phyloP scores from a whole-genome alignment of 64 coral and sea anemone genomes.

The Astreopora myriophthalma region DNA sequence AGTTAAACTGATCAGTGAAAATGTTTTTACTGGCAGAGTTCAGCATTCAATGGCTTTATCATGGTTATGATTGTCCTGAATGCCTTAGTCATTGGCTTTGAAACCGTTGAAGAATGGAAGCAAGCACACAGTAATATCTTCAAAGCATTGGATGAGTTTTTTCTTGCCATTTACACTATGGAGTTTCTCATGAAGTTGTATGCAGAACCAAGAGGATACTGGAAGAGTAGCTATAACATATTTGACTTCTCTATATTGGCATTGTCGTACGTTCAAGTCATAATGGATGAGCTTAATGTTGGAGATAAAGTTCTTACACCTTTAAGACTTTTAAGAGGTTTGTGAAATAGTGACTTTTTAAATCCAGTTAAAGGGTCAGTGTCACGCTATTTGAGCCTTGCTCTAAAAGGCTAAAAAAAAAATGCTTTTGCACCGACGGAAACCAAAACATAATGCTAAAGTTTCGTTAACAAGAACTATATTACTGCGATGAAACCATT shows the following conservation, averaged over 20 bases:
- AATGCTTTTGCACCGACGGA: too few relatives aligned
- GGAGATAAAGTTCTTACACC: constrained; percentile 95
- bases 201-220: constrained; percentile 84
- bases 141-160: constrained; percentile 85
- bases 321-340: constrained; percentile 92
- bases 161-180: constrained; percentile 95
- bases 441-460: too few relatives aligned
- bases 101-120: constrained; percentile 85
- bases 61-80: constrained; percentile 93
- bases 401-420: too few relatives aligned
- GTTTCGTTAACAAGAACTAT: too few relatives aligned
- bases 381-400: too few relatives aligned
- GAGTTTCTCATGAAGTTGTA: constrained; percentile 96
- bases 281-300: constrained; percentile 91
- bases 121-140: constrained; percentile 54
- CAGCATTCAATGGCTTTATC: constrained; percentile 86
- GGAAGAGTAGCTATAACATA: constrained; percentile 98
- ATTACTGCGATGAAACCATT: too few relatives aligned
- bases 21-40: constrained; percentile 64
- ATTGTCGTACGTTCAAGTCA: constrained; percentile 91
- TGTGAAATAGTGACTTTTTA: neutral
- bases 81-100: constrained; percentile 89
- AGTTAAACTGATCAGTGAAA: too few relatives aligned
- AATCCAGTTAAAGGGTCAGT: too few relatives aligned
- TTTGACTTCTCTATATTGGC: constrained; percentile 93